phyloP scores from a whole-genome alignment of 1,140 invertebrate genomes.

The Tetraneura akinire region DNA sequence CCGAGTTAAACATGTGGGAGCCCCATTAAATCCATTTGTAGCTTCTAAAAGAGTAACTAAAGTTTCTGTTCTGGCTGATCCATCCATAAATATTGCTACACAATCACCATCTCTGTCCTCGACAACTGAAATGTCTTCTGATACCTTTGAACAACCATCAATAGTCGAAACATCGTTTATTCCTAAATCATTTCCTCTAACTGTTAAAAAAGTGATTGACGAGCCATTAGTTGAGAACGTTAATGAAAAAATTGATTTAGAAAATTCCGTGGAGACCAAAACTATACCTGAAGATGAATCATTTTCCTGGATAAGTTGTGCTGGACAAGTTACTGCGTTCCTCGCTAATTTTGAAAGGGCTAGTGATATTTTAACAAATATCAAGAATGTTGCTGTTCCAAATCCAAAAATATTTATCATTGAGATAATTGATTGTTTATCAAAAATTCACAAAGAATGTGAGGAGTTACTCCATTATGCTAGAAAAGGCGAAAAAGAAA shows the following conservation, averaged over 20 bases:
- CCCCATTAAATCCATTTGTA: conserved; percentile 27
- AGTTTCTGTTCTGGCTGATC: not conserved
- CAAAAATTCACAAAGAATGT: conserved; percentile 14
- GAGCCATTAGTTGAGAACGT: conserved; percentile 16
- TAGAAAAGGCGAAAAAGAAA: not conserved
- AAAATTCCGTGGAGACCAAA: conserved; percentile 11
- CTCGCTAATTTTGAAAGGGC: conserved; percentile 24
- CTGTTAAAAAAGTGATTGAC: not conserved
- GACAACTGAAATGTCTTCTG: conserved; percentile 28
- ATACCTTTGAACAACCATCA: conserved; percentile 1
- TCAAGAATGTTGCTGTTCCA: conserved; percentile 28
- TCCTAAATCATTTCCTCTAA: not conserved
- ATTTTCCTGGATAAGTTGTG: conserved; percentile 34
- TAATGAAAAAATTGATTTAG: conserved; percentile 27
- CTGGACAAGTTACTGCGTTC: conserved; percentile 18
- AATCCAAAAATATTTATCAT: conserved; percentile 37
- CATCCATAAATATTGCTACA: not conserved
- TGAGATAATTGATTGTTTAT: conserved; percentile 30
- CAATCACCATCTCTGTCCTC: conserved; percentile 22
- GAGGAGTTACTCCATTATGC: not conserved
- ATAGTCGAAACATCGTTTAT: not conserved
- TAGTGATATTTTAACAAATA: conserved; percentile 24
- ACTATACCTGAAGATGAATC: conserved; percentile 24
- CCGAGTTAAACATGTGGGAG: conserved; percentile 18
- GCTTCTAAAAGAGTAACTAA: conserved; percentile 1